These are phyloP conservation scores for Calyptomena viridis DNA, from an alignment of 2,113 vertebrate species.

Conservation along the genomic window DNA sequence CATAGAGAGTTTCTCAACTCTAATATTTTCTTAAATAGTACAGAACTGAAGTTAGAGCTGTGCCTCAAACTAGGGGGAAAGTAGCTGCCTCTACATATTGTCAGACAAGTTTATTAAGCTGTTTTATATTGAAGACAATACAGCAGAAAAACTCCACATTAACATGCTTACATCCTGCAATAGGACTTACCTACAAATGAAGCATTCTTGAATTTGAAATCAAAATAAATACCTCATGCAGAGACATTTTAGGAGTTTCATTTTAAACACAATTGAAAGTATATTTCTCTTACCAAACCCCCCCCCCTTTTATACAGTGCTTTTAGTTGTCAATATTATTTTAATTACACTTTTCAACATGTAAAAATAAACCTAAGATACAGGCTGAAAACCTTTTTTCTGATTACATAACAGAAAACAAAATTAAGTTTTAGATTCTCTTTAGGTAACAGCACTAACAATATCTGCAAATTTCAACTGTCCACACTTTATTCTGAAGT, in stretches of 20 bases:
- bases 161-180: neutral
- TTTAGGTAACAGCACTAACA: neutral
- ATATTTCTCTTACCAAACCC: neutral
- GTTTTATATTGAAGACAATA: neutral
- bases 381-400: neutral
- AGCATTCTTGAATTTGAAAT: neutral
- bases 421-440: conserved; percentile 1
- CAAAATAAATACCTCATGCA: neutral
- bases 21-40: neutral
- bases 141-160: neutral
- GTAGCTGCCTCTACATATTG: neutral
- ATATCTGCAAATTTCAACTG: neutral
- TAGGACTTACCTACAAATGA: neutral
- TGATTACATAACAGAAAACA: neutral
- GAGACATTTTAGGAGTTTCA: neutral
- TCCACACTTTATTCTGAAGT: neutral
- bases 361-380: conserved; percentile 39
- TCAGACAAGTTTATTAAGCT: neutral
- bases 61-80: neutral
- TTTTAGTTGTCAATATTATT: neutral
- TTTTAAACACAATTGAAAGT: neutral
- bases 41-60: neutral
- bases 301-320: neutral
- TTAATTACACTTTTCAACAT: conserved; percentile 12
- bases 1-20: neutral